phyloP scores from a whole-genome alignment of 2,888 invertebrate species.

The Eupithecia pulchellata region DNA sequence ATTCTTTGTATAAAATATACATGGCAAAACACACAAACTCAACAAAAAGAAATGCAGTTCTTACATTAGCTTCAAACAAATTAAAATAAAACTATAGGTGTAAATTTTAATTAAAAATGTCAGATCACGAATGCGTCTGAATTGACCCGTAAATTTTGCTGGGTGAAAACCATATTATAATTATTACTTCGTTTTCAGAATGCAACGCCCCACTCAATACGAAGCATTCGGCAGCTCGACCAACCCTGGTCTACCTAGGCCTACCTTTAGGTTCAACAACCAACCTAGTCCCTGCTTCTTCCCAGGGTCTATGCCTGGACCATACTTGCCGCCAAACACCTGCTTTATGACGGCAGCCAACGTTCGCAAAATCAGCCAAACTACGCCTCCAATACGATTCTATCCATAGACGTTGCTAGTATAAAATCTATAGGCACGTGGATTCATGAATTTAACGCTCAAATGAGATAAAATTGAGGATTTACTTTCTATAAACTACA shows the following conservation, averaged over 20 bases:
- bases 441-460: not conserved
- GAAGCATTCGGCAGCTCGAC: constrained; percentile 8
- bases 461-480: not conserved
- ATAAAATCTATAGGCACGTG: not conserved
- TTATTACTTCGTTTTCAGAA: constrained; percentile 7
- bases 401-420: not conserved
- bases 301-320: not conserved
- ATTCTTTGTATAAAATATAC: too few species aligned
- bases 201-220: constrained; percentile 16
- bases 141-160: too few species aligned
- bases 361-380: constrained; percentile 56
- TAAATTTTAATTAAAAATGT: too few species aligned
- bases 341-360: constrained; percentile 65
- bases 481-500: not conserved
- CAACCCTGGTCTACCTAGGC: constrained; percentile 3
- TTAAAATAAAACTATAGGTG: too few species aligned
- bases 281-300: constrained; percentile 20
- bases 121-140: too few species aligned
- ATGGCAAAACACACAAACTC: too few species aligned
- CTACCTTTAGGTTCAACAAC: constrained; percentile 14
- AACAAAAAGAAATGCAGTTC: too few species aligned
- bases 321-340: constrained; percentile 49
- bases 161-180: too few species aligned
- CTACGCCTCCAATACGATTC: constrained; percentile 35
- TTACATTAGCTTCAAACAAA: too few species aligned